A percentile compares a stretch with the other conserved stretches of the same genome.
phyloP scores from a whole-genome alignment of 2,888 invertebrate species.

The Ashinkailepas kermadecensis region DNA sequence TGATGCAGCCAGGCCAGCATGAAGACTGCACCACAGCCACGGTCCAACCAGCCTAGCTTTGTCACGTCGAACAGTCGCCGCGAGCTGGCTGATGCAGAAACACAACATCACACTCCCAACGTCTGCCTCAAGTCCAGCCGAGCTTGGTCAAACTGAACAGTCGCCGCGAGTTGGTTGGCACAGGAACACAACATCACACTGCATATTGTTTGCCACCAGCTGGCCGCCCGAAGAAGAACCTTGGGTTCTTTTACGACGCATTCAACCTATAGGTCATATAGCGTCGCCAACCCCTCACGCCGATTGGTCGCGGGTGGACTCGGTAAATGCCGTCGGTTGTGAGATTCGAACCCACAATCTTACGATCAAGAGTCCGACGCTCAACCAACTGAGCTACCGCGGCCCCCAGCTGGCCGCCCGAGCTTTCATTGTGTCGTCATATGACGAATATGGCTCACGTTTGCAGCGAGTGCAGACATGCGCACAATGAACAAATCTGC shows the following conservation, averaged over 20 bases:
- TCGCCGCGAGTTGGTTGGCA: neutral
- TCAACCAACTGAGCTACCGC: too few relatives aligned
- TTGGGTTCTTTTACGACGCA: too few relatives aligned
- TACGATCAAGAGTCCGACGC: too few relatives aligned
- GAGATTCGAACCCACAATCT: too few relatives aligned
- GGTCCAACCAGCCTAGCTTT: constrained; percentile 7
- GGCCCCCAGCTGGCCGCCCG: neutral
- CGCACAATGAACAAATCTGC: too few relatives aligned
- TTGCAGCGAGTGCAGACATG: neutral
- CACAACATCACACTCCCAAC: neutral
- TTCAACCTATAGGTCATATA: too few relatives aligned
- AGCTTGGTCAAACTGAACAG: neutral
- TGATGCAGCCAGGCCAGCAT: constrained; percentile 27
- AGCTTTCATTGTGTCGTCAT: neutral
- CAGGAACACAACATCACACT: neutral
- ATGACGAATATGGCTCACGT: neutral
- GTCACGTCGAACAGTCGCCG: neutral
- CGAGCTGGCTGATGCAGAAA: neutral
- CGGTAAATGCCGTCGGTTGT: too few relatives aligned
- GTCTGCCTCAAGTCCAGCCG: neutral
- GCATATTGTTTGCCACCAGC: neutral
- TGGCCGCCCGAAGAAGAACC: neutral
- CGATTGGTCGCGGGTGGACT: too few relatives aligned
- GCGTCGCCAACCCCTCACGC: too few relatives aligned
- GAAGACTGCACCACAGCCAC: constrained; percentile 20